These are phyloP conservation scores for Atractosteus spatula DNA, from an alignment of 2,113 vertebrate genomes.

Conservation along the genomic window DNA sequence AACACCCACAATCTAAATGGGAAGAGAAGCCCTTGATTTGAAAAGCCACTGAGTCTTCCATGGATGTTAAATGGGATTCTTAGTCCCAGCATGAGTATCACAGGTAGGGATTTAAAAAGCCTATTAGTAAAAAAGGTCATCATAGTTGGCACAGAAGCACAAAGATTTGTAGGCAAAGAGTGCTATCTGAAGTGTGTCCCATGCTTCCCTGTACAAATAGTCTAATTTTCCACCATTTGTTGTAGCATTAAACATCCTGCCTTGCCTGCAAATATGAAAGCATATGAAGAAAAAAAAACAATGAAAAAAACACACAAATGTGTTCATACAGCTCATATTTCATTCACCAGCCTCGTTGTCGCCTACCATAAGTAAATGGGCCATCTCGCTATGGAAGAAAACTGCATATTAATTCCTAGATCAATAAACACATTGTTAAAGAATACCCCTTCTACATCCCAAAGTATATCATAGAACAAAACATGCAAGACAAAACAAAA, in stretches of 20 bases:
- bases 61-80: conserved; percentile 8
- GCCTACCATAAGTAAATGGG: conserved; percentile 60
- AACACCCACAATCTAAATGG: conserved; percentile 11
- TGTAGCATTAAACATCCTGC: not conserved
- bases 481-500: no score
- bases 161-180: not conserved
- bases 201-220: not conserved
- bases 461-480: no score
- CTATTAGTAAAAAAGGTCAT: conserved; percentile 1
- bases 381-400: conserved; percentile 57
- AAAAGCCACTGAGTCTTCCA: conserved; percentile 4
- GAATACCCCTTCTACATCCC: conserved; percentile 35
- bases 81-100: not conserved
- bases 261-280: conserved; percentile 18
- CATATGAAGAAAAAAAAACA: not conserved
- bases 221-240: not conserved
- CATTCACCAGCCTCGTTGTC: conserved; percentile 43
- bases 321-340: conserved; percentile 45
- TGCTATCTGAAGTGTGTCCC: not conserved
- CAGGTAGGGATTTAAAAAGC: not conserved
- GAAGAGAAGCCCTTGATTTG: not conserved
- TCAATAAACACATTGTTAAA: conserved; percentile 65
- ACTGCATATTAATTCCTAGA: conserved; percentile 55
- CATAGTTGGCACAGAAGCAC: not conserved
- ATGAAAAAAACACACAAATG: not conserved